Evolutionary conservation across 2,113 vertebrate species (phyloP), one percentile per base, ranked within the genome.

Genomic region (Odocoileus virginianus): DNA sequence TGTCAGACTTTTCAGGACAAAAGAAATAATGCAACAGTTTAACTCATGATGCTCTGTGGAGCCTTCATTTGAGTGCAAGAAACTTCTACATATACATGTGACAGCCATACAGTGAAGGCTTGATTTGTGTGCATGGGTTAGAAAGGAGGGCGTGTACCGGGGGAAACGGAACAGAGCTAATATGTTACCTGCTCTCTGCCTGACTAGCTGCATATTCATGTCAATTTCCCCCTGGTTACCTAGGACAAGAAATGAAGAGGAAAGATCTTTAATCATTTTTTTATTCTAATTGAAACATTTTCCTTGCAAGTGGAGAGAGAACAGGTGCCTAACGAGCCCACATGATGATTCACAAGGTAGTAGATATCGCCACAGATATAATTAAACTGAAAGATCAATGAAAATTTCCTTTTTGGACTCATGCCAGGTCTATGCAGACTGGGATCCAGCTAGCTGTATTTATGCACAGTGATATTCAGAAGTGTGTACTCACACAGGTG

Each of bases 301-400:
- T 98, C 95, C 60, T 97, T 94, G 60, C 96, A 92, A 98, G 90
- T 98, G 64, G 84, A 98, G 89, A 97, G 74, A 98, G 88, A 98
- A 98, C 90, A 97, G 95, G 92, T 98, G 97, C 87, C 90, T 98
- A 98, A 98, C 97, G 97, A 98, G 91, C 97, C 83, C 61, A 67
- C 67, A 97, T 7, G 27, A 97, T 98, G 98, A 97, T 98, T 98
- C 94, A 97, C 96, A 96, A 98, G 97, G 97, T 98, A 97, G 97
- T 95, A 97, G 95, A 95, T 96, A 97, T 98, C 61, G 36, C 55
- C 92, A 93, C 55, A 96, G 85, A 98, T 98, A 94, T 84, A 98
- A 98, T 98, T 98, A 98, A 98, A 91, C 85, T 97, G 90, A 78
- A 98, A 98, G 94, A 98, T 98, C 97, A 98, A 97, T 98, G 96